A percentile compares a stretch with the other conserved stretches of the same genome.
phyloP scores from a whole-genome alignment of 2,797 vertebrate species.

The Heliangelus exortis region DNA sequence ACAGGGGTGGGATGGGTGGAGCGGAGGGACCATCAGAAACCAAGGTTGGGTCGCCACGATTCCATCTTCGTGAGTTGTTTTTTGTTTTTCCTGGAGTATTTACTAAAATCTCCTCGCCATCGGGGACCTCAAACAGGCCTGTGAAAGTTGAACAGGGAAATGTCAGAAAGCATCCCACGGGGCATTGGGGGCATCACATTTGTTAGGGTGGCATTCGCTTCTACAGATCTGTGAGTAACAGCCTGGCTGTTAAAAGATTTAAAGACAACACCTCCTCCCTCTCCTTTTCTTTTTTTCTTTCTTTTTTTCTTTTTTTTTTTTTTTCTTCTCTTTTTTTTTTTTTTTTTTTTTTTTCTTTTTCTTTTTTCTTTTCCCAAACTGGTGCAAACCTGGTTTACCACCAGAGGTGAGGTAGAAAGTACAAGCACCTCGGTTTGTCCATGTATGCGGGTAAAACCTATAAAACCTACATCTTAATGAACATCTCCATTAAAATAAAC shows the following conservation, averaged over 20 bases:
- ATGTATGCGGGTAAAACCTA: neutral
- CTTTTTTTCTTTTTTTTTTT: neutral
- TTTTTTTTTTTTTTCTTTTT: neutral
- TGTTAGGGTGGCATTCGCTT: slow-evolving; percentile 6
- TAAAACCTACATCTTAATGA: neutral
- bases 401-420: neutral
- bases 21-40: neutral
- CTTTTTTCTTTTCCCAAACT: neutral
- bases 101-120: neutral
- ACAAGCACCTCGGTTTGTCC: neutral
- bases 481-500: neutral
- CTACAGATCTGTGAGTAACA: neutral
- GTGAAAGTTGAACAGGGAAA: neutral
- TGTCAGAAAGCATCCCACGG: neutral
- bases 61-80: neutral
- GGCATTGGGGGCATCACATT: neutral
- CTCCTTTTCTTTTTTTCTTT: neutral
- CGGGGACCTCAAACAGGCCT: neutral
- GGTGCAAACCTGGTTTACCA: neutral
- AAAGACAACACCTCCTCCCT: neutral
- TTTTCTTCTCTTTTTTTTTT: too few species aligned
- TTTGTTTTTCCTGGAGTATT: neutral
- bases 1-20: neutral
- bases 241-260: slow-evolving; percentile 4
- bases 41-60: neutral